Conservation (phyloP, 2,797 vertebrate genomes). For the Bradypus variegatus region DNA sequence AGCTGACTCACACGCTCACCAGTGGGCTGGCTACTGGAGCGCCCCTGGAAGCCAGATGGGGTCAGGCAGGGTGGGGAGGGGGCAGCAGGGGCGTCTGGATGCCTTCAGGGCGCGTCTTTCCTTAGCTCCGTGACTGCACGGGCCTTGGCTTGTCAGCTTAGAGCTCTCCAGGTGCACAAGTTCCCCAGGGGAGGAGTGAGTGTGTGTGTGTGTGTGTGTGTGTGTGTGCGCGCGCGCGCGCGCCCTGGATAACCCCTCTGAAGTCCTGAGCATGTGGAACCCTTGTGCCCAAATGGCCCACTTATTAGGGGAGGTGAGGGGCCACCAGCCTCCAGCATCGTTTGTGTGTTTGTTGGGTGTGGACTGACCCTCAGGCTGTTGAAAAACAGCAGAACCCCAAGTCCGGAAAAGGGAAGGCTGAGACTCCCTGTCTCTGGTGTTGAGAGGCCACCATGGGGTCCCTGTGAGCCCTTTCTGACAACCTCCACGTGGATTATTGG, state of each 20-base stretch:
- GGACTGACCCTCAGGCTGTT: neutral
- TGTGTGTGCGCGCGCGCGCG: too few relatives aligned
- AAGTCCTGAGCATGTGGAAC: neutral
- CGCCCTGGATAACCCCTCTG: neutral
- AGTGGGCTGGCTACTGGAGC: neutral
- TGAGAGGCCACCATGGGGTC: too few relatives aligned
- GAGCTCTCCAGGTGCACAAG: neutral
- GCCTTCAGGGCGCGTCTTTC: neutral
- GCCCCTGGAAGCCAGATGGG: neutral
- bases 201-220: too few relatives aligned
- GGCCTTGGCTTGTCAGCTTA: neutral
- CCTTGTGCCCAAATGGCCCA: too few relatives aligned
- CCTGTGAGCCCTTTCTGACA: neutral
- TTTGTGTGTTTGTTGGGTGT: neutral
- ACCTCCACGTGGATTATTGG: neutral
- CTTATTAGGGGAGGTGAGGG: neutral
- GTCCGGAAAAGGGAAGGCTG: too few relatives aligned
- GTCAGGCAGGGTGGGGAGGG: neutral
- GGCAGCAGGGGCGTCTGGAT: neutral
- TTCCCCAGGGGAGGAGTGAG: neutral
- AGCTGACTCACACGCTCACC: neutral
- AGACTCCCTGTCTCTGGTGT: neutral
- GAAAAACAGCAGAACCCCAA: neutral
- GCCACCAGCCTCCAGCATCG: neutral
- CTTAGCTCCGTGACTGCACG: neutral